Base-by-base conservation (phyloP, 2,797 vertebrate species). In the Epinephelus coioides region DNA sequence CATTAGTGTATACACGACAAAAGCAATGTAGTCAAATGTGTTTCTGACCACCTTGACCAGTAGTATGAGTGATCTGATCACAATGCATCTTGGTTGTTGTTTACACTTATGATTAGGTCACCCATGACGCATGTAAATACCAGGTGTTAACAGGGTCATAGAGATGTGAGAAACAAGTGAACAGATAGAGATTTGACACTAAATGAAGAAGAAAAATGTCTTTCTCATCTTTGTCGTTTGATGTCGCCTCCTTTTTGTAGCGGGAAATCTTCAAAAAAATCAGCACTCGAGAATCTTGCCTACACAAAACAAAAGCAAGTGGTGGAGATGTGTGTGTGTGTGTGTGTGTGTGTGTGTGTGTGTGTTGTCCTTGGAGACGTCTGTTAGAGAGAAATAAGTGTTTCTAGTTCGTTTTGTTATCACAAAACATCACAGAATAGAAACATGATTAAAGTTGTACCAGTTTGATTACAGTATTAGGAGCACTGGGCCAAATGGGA, bases 391-490 rank as follows among this genome's bases (percentile, higher is more conserved):
- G 6, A 25, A 17, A 34, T 23, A 66, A 5, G 25, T n/a, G 73
- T 70, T 43, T 61, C 23, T 46, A 43, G 9, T 43, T 18, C 60
- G 51, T 76, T 21, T 50, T 34, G 53, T 51, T 62, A 25, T 44
- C 17, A 54, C n/a, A 13, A 69, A 54, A 34, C 69, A 47, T 54
- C 9, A 54, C 13, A 65, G 53, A 40, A 11, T 2, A 44, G 21
- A 40, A 15, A 25, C 18, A 6, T 13, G 18, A 25, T 66, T 15
- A 53, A 66, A 47, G 62, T 5, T 60, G 40, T 18, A 51, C 44
- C 11, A 2, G 59, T 81, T 66, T 81, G 67, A 66, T 70, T 65
- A 47, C 18, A 66, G 54, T 13, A 40, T 5, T 9, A 27, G 49
- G n/a, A 50, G 23, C 21, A 3, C 15, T 40, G 62, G 27, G 27